Evolutionary conservation across 2,888 invertebrate species (phyloP).

Genomic region (Drosophila diplacantha): DNA sequence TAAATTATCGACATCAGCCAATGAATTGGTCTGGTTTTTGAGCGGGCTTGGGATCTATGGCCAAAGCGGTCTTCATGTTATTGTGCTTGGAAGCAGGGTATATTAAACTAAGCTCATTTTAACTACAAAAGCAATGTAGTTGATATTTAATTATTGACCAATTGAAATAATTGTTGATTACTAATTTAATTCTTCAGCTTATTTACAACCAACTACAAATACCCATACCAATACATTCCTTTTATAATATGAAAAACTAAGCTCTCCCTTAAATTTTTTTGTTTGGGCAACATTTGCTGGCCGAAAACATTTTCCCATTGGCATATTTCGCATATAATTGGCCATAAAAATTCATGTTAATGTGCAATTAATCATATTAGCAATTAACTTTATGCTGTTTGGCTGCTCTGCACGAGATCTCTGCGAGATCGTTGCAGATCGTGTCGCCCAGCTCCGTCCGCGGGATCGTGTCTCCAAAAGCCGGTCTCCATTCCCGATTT

Average conservation of each 20-base stretch:
- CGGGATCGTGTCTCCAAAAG: constrained; percentile 60
- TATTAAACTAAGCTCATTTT: no score
- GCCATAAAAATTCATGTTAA: constrained; percentile 76
- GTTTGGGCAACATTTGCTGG: constrained; percentile 5
- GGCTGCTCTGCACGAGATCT: constrained; percentile 72
- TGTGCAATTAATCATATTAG: constrained; percentile 76
- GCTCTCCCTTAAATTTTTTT: no score
- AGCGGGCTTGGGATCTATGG: constrained; percentile 14
- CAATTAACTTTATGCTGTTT: constrained; percentile 74
- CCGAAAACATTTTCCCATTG: constrained; percentile 54
- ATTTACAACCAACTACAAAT: no score
- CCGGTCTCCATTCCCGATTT: constrained; percentile 25
- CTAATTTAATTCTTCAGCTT: no score
- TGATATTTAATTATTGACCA: no score
- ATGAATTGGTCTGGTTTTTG: constrained; percentile 46
- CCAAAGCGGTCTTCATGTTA: background rate
- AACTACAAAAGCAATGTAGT: no score
- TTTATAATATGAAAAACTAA: background rate
- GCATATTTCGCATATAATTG: constrained; percentile 75
- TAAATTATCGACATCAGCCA: constrained; percentile 53
- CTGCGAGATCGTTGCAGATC: constrained; percentile 47
- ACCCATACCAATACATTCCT: background rate
- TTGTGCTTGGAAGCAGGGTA: background rate
- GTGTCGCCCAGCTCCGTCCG: constrained; percentile 49
- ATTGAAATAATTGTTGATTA: no score